Percentiles rank a stretch among this genome's conserved stretches.
Evolutionary conservation across 2,888 invertebrate species (phyloP).

Genomic region (Drosophila bunnanda): DNA sequence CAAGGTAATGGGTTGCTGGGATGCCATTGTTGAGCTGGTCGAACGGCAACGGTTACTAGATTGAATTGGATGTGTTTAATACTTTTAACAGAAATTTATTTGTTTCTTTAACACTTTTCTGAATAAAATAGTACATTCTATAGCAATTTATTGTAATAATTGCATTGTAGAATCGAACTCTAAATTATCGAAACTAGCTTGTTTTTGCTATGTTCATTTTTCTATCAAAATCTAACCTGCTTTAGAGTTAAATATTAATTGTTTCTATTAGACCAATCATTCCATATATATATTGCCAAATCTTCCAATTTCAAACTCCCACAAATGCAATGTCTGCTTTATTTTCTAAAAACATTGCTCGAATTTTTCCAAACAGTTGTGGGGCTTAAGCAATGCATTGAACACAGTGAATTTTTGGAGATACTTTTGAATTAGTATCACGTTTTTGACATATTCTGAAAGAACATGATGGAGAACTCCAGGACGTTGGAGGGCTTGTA

Average conservation of each 20-base stretch:
- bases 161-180: too few relatives aligned
- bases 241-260: neutral
- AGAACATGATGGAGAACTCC: constrained; percentile 78
- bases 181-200: too few relatives aligned
- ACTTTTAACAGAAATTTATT: neutral
- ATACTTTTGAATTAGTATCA: neutral
- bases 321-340: neutral
- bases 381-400: neutral
- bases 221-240: neutral
- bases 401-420: constrained; percentile 3
- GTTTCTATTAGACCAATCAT: too few relatives aligned
- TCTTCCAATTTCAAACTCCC: neutral
- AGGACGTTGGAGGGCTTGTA: constrained; percentile 79
- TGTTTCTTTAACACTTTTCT: neutral
- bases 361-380: neutral
- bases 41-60: constrained; percentile 47
- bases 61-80: neutral
- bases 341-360: neutral
- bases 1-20: constrained; percentile 41
- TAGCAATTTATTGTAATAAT: too few relatives aligned
- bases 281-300: neutral
- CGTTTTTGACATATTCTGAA: constrained; percentile 67
- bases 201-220: too few relatives aligned
- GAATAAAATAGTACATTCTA: neutral
- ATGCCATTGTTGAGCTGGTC: neutral